Percentiles rank a stretch among this genome's conserved stretches.
Evolutionary conservation across 2,888 invertebrate species (phyloP).

Genomic region (Ommatoiulus sabulosus): DNA sequence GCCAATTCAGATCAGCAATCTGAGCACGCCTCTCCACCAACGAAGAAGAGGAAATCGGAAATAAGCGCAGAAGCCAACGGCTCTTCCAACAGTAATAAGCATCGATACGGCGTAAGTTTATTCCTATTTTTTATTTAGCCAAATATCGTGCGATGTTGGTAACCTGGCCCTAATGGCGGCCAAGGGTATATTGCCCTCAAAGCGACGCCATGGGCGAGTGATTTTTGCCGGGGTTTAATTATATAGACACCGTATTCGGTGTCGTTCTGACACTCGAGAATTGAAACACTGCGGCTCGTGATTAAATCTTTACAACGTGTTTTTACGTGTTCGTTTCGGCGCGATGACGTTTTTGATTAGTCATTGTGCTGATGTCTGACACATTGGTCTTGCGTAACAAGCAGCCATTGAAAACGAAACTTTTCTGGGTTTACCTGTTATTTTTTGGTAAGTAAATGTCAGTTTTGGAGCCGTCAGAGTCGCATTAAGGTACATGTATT

Average conservation of each 20-base stretch:
- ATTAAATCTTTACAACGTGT: not conserved
- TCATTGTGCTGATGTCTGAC: conserved; percentile 33
- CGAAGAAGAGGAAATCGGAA: conserved; percentile 59
- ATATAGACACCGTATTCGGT: not conserved
- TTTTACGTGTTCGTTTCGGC: not conserved
- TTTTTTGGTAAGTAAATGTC: not conserved
- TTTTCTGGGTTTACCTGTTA: not conserved
- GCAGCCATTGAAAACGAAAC: conserved; percentile 15
- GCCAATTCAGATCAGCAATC: conserved; percentile 57
- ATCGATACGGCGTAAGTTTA: conserved; percentile 43
- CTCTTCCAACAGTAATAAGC: conserved; percentile 47
- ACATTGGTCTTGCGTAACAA: conserved; percentile 21
- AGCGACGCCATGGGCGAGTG: not conserved
- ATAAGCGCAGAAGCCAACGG: conserved; percentile 52
- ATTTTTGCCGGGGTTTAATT: not conserved
- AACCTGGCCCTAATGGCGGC: conserved; percentile 13
- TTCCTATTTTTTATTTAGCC: not conserved
- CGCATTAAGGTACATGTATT: too few species aligned
- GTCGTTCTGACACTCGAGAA: not conserved
- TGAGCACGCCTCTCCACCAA: conserved; percentile 58
- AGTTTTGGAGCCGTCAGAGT: not conserved
- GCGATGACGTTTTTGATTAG: conserved; percentile 10
- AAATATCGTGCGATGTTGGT: not conserved
- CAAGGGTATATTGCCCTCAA: conserved; percentile 15
- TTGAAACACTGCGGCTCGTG: not conserved